A percentile compares a stretch with the other conserved stretches of the same genome.
phyloP scores from a whole-genome alignment of 2,888 invertebrate genomes.

The Phymatocera aterrima region DNA sequence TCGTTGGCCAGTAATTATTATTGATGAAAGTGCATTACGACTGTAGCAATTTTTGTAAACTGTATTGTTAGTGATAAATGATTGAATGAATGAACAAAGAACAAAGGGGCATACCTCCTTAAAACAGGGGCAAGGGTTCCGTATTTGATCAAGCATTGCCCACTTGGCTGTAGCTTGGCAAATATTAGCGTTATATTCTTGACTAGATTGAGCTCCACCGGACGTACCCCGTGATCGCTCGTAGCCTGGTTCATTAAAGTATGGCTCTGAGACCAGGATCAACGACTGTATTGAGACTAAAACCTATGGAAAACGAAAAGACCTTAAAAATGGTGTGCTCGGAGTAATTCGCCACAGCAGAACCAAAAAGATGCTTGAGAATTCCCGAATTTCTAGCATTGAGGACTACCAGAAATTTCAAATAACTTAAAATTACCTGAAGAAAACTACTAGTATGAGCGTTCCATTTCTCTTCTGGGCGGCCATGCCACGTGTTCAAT shows the following conservation, averaged over 20 bases:
- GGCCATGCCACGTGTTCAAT: conserved; percentile 96
- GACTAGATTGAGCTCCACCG: conserved; percentile 91
- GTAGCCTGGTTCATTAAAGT: conserved; percentile 97
- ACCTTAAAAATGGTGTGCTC: neutral
- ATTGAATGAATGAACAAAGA: neutral
- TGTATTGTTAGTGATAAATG: neutral
- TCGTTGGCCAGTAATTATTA: no score
- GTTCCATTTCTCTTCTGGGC: conserved; percentile 98
- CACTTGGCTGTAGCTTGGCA: conserved; percentile 96
- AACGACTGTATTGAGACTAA: conserved; percentile 95
- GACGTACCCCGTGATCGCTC: conserved; percentile 93
- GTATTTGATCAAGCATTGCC: conserved; percentile 96
- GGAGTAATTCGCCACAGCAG: no score
- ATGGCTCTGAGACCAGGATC: conserved; percentile 94
- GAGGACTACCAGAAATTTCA: no score
- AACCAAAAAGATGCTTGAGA: no score
- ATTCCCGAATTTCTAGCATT: no score
- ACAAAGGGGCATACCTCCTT: conserved; percentile 84
- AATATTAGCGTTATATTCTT: conserved; percentile 97
- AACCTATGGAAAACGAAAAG: conserved; percentile 77
- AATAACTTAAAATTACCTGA: conserved; percentile 76
- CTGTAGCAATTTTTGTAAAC: neutral
- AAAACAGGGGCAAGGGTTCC: conserved; percentile 93
- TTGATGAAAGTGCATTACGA: no score
- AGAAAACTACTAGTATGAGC: conserved; percentile 96